Conservation (phyloP, 92 coral and sea anemone species). For the Zoanthus sociatus region DNA sequence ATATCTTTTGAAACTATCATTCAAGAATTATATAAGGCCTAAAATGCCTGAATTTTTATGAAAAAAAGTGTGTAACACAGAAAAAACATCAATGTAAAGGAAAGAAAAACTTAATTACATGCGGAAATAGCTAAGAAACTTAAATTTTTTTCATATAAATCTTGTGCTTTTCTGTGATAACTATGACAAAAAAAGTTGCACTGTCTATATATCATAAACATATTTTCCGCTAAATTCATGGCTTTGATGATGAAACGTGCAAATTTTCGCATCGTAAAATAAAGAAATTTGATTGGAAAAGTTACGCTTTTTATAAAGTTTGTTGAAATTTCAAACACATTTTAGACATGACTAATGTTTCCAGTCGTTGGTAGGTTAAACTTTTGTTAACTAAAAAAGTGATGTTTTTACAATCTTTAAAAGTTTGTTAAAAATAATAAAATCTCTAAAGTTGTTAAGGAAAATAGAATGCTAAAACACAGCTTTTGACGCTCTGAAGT, state of each 20-base stretch:
- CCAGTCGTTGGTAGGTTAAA: background rate
- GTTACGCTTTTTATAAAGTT: background rate
- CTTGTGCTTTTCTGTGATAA: too few species aligned
- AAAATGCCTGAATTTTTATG: too few species aligned
- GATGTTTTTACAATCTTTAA: slow-evolving; percentile 17
- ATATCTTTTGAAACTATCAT: too few species aligned
- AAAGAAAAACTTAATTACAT: too few species aligned
- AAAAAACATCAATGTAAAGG: too few species aligned
- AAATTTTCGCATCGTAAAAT: background rate
- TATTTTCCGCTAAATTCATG: too few species aligned
- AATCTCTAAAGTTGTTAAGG: background rate
- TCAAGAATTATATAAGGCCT: too few species aligned
- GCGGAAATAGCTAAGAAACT: too few species aligned
- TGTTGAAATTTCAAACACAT: background rate
- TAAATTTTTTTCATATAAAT: too few species aligned
- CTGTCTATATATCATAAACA: too few species aligned
- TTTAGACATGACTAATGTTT: background rate
- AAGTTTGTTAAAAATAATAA: background rate
- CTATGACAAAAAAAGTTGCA: too few species aligned
- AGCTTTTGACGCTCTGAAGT: background rate
- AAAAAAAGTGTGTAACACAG: too few species aligned
- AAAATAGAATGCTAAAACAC: background rate
- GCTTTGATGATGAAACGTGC: background rate
- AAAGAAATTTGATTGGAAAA: background rate
- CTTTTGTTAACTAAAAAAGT: slow-evolving; percentile 26